phyloP scores from a whole-genome alignment of 2,888 invertebrate genomes.

The Adelphocoris suturalis region DNA sequence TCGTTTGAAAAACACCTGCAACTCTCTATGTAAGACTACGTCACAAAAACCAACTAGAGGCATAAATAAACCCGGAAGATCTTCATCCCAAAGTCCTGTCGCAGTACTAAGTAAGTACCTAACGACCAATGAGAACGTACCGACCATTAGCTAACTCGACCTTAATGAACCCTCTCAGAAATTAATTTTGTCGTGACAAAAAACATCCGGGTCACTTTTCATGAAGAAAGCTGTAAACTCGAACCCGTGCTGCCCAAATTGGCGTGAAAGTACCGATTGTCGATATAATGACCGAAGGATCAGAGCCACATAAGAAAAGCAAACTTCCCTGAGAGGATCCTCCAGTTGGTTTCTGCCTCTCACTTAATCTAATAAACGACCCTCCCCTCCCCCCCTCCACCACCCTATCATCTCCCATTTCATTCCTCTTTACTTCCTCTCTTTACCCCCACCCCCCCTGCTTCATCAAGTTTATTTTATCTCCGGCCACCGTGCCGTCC shows the following conservation, averaged over 20 bases:
- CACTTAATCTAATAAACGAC: constrained; percentile 35
- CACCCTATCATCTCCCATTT: not conserved
- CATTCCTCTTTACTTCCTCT: constrained; percentile 72
- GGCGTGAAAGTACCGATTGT: not conserved
- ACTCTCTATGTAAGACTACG: no score
- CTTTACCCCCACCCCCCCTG: not conserved
- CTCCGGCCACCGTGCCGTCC: constrained; percentile 36
- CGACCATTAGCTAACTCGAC: not conserved
- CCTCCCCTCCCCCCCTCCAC: constrained; percentile 19
- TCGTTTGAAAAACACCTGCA: no score
- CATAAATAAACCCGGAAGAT: no score
- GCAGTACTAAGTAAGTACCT: no score
- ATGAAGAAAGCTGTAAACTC: constrained; percentile 8
- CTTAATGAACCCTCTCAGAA: not conserved
- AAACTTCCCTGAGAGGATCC: not conserved
- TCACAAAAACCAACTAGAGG: no score
- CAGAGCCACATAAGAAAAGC: constrained; percentile 13
- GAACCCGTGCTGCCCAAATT: not conserved
- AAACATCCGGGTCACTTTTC: not conserved
- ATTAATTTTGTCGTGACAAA: not conserved
- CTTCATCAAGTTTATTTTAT: constrained; percentile 13
- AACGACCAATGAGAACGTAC: no score
- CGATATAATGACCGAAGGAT: not conserved
- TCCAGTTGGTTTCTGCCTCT: constrained; percentile 3
- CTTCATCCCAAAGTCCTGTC: no score